Conservation (phyloP, 2,113 vertebrate genomes). For the Otis tarda region DNA sequence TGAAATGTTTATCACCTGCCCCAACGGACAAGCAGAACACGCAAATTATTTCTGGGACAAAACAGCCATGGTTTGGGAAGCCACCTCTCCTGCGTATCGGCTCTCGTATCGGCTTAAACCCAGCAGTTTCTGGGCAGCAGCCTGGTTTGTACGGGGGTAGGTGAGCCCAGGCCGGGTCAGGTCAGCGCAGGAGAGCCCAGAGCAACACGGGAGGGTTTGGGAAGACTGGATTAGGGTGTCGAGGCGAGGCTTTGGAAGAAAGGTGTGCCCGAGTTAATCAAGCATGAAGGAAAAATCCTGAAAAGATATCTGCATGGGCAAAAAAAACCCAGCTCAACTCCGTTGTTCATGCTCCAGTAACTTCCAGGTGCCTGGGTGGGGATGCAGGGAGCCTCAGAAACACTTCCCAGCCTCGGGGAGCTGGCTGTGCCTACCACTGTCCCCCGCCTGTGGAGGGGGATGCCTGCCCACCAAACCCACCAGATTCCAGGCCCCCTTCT, state of each 20-base stretch:
- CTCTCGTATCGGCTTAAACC: not conserved
- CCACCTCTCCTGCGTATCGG: not conserved
- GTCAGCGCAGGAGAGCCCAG: not conserved
- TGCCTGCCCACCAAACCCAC: not conserved
- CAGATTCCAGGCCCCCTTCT: fast-evolving
- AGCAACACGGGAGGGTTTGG: not conserved
- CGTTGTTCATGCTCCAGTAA: not conserved
- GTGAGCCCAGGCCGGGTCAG: not conserved
- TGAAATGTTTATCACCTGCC: not conserved
- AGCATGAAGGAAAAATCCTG: not conserved
- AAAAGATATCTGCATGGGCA: not conserved
- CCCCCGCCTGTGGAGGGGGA: not conserved
- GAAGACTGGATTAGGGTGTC: fast-evolving
- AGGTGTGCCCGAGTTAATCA: not conserved
- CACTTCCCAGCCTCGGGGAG: fast-evolving
- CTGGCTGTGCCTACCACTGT: not conserved
- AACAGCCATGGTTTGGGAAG: not conserved
- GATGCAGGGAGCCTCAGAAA: not conserved
- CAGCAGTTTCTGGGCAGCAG: not conserved
- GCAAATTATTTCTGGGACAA: not conserved
- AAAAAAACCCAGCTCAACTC: not conserved
- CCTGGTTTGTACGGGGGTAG: not conserved
- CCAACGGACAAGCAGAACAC: not conserved
- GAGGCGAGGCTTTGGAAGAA: not conserved
- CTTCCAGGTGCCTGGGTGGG: not conserved